These are phyloP conservation scores for Torymus texanus DNA, from an alignment of 2,888 invertebrate genomes.

Conservation along the genomic window DNA sequence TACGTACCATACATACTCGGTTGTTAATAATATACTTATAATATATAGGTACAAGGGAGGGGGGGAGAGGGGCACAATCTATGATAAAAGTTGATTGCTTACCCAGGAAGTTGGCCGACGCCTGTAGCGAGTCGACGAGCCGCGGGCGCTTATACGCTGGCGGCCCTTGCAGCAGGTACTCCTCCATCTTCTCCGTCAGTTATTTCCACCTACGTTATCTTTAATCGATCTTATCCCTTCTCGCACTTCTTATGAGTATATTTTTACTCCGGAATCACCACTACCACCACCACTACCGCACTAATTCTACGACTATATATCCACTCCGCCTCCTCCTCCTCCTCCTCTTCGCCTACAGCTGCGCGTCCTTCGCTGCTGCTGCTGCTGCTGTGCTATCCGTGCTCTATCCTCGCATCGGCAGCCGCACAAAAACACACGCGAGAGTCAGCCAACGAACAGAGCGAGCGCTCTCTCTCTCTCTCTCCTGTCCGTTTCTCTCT, in stretches of 20 bases:
- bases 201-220: background rate
- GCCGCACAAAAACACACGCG: too few relatives aligned
- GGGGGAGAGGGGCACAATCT: too few relatives aligned
- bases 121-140: constrained; percentile 50
- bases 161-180: constrained; percentile 52
- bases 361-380: background rate
- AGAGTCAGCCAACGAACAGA: background rate
- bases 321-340: too few relatives aligned
- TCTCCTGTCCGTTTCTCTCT: background rate
- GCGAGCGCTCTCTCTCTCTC: background rate
- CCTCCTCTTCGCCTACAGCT: too few relatives aligned
- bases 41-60: too few relatives aligned
- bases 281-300: too few relatives aligned
- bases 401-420: background rate
- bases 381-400: background rate
- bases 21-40: too few relatives aligned
- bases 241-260: background rate
- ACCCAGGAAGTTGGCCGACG: constrained; percentile 51
- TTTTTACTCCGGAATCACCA: too few relatives aligned
- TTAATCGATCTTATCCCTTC: background rate
- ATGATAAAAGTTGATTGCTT: constrained; percentile 9
- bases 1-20: too few relatives aligned
- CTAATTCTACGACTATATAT: too few relatives aligned
- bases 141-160: constrained; percentile 52
- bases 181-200: constrained; percentile 45